Base-by-base conservation (phyloP, 2,888 invertebrate genomes). In the Aphidius colemani region DNA sequence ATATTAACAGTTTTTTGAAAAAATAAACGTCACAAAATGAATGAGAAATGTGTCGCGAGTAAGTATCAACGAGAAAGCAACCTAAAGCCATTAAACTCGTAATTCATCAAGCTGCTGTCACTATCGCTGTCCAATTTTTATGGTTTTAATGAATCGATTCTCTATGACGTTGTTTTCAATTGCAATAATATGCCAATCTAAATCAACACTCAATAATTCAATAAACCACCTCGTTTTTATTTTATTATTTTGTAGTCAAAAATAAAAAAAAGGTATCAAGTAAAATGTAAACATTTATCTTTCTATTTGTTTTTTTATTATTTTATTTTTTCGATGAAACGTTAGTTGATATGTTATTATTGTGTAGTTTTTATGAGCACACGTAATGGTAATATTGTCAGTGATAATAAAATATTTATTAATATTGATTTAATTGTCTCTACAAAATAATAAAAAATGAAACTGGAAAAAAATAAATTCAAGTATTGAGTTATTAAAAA, bases 71-170 rank as follows among this genome's bases (percentile, higher is more conserved):
- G 44, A 53, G 46, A 7, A 13, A 44, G 41, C 43, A 46, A 11
- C 11, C n/a, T 53, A 7, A 18, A 18, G 13, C 63, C 59, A 64
- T 64, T 60, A 64, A 55, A 64, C 49, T 53, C 50, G 48, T 59
- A 49, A 59, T 64, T 59, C 59, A 64, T 64, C 59, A 56, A 53
- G n/a, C 8, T 7, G 39, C 55, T 64, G 59, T 60, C 64, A 64
- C 43, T 56, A 45, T 59, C 49, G 39, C 59, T 55, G 59, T 60
- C 53, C 56, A 55, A 64, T 64, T 56, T 43, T 53, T 8, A 53
- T 18, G 46, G 43, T 59, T 59, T 55, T 63, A 60, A 30, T 30
- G 30, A 30, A 30, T 30, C 5, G 30, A 30, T 60, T 49, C 49
- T 59, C 50, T 59, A 64, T 55, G 60, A 50, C 56, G 49, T 59